phyloP scores from a whole-genome alignment of 2,797 vertebrate species.

The Manis crassicaudata region DNA sequence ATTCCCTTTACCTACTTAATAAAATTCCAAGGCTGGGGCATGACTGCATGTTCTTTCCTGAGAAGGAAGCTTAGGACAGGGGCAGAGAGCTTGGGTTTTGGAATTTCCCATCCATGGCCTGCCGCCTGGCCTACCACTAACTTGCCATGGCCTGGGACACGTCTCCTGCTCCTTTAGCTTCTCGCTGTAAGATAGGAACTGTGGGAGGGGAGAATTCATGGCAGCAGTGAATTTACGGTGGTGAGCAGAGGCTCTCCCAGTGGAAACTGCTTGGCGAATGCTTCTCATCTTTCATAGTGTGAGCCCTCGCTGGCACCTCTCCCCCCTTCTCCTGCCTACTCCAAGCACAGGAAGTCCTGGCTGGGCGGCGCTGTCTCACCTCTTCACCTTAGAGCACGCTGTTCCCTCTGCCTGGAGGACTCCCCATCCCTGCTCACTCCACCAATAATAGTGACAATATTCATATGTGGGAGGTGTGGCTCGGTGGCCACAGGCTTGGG shows the following conservation, averaged over 20 bases:
- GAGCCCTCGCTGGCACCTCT: not conserved
- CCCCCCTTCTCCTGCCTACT: not conserved
- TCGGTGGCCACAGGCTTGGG: not conserved
- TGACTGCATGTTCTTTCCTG: not conserved
- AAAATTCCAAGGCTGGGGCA: not conserved
- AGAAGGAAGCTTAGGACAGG: not conserved
- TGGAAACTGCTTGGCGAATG: not conserved
- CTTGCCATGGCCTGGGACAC: not conserved
- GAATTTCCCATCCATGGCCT: not conserved
- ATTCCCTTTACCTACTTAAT: not conserved
- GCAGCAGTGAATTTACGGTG: not conserved
- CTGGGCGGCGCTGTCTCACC: no score
- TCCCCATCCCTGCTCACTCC: not conserved
- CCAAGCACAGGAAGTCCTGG: not conserved
- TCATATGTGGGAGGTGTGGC: not conserved
- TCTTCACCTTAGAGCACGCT: not conserved
- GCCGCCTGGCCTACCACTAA: not conserved
- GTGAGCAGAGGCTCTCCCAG: not conserved
- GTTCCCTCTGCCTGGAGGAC: not conserved
- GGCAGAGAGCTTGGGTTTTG: not conserved
- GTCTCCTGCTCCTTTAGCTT: not conserved
- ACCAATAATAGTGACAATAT: not conserved
- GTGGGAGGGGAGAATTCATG: not conserved
- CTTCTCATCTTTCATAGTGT: not conserved
- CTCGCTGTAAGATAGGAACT: not conserved